These are phyloP conservation scores for Gallirallus australis DNA, from an alignment of 2,797 vertebrate species.

Conservation along the genomic window DNA sequence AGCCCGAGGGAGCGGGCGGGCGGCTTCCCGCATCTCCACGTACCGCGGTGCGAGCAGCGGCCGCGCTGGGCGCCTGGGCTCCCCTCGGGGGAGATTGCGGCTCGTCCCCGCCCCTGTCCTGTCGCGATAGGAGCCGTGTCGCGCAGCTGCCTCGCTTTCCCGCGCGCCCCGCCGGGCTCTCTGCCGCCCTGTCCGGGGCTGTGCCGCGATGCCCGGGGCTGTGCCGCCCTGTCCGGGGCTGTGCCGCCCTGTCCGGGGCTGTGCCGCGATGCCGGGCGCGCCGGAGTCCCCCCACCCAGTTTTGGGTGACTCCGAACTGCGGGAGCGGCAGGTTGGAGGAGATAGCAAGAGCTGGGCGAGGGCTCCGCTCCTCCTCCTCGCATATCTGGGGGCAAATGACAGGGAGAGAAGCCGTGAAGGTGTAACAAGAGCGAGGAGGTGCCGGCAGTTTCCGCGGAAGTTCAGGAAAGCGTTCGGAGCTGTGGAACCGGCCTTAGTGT, in stretches of 20 bases:
- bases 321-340: too few species aligned
- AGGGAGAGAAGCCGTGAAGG: not conserved
- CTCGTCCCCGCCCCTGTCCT: rapidly evolving
- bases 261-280: too few species aligned
- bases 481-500: not conserved
- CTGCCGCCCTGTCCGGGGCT: too few species aligned
- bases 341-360: too few species aligned
- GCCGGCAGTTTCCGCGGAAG: not conserved
- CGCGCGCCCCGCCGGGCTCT: too few species aligned
- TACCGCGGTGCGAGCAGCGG: not conserved
- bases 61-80: not conserved
- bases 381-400: not conserved
- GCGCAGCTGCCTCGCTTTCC: too few species aligned
- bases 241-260: too few species aligned
- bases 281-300: too few species aligned
- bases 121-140: rapidly evolving
- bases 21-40: rapidly evolving
- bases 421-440: rapidly evolving
- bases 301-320: too few species aligned
- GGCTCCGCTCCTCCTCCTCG: not conserved
- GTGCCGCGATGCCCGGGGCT: too few species aligned
- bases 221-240: too few species aligned
- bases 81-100: too few species aligned
- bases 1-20: not conserved
- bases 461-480: not conserved